Evolutionary conservation across 92 coral and sea anemone species (phyloP).

Genomic region (Siderastrea siderea): DNA sequence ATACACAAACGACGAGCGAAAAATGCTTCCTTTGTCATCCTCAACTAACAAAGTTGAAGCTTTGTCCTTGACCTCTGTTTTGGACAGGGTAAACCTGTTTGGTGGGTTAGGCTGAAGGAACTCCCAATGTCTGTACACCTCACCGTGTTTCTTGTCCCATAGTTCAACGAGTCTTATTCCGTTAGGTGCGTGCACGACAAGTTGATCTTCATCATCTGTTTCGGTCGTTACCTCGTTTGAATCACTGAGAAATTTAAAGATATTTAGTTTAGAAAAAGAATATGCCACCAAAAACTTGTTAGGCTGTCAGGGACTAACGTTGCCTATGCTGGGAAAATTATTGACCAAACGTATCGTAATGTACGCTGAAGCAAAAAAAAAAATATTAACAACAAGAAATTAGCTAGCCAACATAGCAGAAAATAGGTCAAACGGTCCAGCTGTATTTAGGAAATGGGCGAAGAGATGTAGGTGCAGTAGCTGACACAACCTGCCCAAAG

Average conservation of each 20-base stretch:
- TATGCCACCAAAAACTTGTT: neutral
- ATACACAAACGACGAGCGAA: conserved; percentile 39
- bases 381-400: no score
- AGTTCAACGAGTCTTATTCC: conserved; percentile 90
- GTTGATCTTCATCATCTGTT: conserved; percentile 39
- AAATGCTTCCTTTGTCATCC: conserved; percentile 84
- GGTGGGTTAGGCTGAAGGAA: conserved; percentile 83
- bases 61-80: conserved; percentile 62
- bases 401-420: no score
- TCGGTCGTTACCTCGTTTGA: conserved; percentile 1
- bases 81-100: conserved; percentile 62
- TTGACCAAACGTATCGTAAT: no score
- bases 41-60: conserved; percentile 73
- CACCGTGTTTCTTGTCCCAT: conserved; percentile 83
- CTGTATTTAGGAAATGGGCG: no score
- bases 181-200: conserved; percentile 70
- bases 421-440: no score
- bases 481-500: no score
- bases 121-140: conserved; percentile 91
- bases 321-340: no score
- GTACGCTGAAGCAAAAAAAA: no score
- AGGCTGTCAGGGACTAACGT: neutral
- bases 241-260: conserved; percentile 25
- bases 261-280: neutral
- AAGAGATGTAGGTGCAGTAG: no score